Percentiles rank a stretch among this genome's conserved stretches.
These are phyloP conservation scores for Neodontobutis hainanensis DNA, from an alignment of 2,113 vertebrate species.

Conservation along the genomic window DNA sequence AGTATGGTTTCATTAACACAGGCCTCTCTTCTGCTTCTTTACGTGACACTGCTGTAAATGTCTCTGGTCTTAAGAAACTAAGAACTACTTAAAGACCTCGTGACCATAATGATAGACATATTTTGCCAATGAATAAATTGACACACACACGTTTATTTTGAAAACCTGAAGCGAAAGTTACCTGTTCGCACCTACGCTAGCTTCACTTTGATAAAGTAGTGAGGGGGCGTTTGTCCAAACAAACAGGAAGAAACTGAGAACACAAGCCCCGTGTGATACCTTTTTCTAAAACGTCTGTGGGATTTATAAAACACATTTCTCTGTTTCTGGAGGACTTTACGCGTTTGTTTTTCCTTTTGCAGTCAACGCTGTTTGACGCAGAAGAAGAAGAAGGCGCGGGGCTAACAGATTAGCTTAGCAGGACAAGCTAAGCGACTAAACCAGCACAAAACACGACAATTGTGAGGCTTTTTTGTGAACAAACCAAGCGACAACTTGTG, in stretches of 20 bases:
- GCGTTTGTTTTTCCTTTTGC: constrained; percentile 3
- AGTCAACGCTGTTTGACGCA: constrained; percentile 27
- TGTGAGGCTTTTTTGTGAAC: constrained; percentile 12
- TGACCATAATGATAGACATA: no score
- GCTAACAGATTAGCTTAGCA: constrained; percentile 32
- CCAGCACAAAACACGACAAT: not conserved
- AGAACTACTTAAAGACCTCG: no score
- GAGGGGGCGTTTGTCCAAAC: constrained; percentile 60
- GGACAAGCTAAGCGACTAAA: constrained; percentile 15
- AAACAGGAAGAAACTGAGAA: constrained; percentile 68
- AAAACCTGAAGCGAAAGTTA: constrained; percentile 15
- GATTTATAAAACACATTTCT: not conserved
- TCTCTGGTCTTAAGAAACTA: no score
- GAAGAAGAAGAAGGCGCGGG: constrained; percentile 9
- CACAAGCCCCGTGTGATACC: constrained; percentile 14
- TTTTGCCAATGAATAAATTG: no score
- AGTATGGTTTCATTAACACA: no score
- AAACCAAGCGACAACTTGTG: accelerated
- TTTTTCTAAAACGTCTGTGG: not conserved
- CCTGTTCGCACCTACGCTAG: accelerated
- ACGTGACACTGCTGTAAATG: no score
- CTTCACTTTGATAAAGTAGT: constrained; percentile 12
- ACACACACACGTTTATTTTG: constrained; percentile 11
- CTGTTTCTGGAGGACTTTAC: not conserved
- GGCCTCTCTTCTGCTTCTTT: no score